These are phyloP conservation scores for Clarias batrachus DNA, from an alignment of 2,113 vertebrate species.

Conservation along the genomic window DNA sequence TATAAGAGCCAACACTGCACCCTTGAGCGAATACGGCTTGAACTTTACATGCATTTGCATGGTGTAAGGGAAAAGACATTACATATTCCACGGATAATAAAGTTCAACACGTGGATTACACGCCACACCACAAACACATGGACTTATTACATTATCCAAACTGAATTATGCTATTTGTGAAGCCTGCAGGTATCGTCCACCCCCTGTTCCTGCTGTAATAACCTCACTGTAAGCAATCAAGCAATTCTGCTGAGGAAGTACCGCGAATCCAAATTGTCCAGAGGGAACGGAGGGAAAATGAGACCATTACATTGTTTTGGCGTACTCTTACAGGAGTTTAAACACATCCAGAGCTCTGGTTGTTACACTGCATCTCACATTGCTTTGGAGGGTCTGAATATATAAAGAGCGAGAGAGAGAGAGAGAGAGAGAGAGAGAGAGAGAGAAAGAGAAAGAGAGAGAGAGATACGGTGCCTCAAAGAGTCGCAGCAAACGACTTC, in stretches of 20 bases:
- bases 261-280: slow-evolving; percentile 37
- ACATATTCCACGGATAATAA: background rate
- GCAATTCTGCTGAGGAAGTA: slow-evolving; percentile 26
- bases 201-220: slow-evolving; percentile 20
- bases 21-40: background rate
- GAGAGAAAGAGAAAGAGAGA: no score
- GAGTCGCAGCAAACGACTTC: slow-evolving; percentile 52
- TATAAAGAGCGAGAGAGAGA: background rate
- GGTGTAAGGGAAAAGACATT: background rate
- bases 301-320: slow-evolving; percentile 57
- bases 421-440: no score
- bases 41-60: background rate
- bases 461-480: slow-evolving; percentile 10
- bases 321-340: slow-evolving; percentile 52
- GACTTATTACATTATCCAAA: slow-evolving; percentile 22
- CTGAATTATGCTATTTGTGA: background rate
- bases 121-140: background rate
- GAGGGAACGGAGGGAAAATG: slow-evolving; percentile 54
- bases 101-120: background rate
- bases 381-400: slow-evolving; percentile 30
- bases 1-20: background rate
- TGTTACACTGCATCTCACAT: slow-evolving; percentile 28
- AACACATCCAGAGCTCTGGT: slow-evolving; percentile 49
- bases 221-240: slow-evolving; percentile 32
- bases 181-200: slow-evolving; percentile 22